A percentile compares a stretch with the other conserved stretches of the same genome.
These are phyloP conservation scores for Drosophila villosipedis DNA, from an alignment of 2,888 invertebrate genomes.

Conservation along the genomic window DNA sequence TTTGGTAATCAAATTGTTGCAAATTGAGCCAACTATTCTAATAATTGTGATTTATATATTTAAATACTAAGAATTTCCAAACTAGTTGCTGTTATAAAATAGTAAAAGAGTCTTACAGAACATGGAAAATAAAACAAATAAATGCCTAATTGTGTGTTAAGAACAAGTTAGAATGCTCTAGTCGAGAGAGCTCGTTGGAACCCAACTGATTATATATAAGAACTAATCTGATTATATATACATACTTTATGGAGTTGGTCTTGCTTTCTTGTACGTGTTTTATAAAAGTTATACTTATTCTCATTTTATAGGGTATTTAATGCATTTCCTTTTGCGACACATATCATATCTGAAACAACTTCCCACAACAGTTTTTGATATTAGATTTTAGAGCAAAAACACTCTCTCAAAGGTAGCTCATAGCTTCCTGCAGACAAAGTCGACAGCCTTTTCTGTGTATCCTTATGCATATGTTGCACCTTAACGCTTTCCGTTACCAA, in stretches of 20 bases:
- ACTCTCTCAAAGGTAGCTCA: not conserved
- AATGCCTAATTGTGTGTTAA: too few relatives aligned
- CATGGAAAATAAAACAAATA: too few relatives aligned
- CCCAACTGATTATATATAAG: too few relatives aligned
- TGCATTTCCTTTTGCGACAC: not conserved
- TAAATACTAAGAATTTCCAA: too few relatives aligned
- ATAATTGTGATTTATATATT: too few relatives aligned
- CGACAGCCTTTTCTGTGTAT: slow-evolving; percentile 1
- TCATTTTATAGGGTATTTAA: too few relatives aligned
- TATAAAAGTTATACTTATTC: too few relatives aligned
- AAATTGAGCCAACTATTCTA: not conserved
- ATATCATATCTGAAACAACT: not conserved
- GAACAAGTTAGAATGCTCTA: too few relatives aligned
- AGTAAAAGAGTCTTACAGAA: too few relatives aligned
- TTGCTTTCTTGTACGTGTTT: too few relatives aligned
- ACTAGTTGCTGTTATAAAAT: too few relatives aligned
- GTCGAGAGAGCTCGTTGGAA: too few relatives aligned
- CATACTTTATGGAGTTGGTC: not conserved
- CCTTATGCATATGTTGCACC: not conserved
- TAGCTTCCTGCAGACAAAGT: not conserved
- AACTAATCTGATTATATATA: not conserved
- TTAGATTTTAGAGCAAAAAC: not conserved
- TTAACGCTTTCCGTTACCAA: slow-evolving; percentile 16
- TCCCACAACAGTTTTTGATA: not conserved
- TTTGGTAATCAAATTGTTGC: not conserved